Conservation (phyloP, 2,888 invertebrate genomes). For the Aelia acuminata region DNA sequence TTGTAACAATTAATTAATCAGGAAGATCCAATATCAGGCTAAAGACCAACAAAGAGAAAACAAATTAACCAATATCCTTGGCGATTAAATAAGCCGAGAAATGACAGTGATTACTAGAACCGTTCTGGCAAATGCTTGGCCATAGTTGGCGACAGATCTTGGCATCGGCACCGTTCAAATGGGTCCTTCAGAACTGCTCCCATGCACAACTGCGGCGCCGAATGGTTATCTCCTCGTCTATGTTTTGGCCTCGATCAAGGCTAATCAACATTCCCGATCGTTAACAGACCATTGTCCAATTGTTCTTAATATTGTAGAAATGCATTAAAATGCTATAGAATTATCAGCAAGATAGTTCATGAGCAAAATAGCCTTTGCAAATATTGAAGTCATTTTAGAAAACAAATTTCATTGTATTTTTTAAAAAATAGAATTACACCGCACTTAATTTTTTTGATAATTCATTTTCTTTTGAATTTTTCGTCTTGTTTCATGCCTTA, state of each 20-base stretch:
- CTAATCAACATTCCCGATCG: background rate
- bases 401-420: too few species aligned
- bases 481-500: too few species aligned
- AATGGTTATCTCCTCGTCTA: background rate
- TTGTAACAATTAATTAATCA: too few species aligned
- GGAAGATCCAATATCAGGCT: background rate
- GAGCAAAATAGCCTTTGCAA: too few species aligned
- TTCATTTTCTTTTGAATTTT: too few species aligned
- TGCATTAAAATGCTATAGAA: background rate
- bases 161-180: background rate
- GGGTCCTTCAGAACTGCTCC: background rate
- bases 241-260: background rate
- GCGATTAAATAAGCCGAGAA: background rate
- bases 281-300: background rate
- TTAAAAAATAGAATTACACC: too few species aligned
- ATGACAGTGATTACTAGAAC: slow-evolving; percentile 1
- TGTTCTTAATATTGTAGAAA: background rate
- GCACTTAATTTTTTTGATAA: too few species aligned
- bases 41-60: background rate
- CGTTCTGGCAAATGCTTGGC: slow-evolving; percentile 26
- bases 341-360: background rate
- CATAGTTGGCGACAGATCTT: slow-evolving; percentile 17
- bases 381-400: too few species aligned
- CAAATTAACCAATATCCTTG: background rate
- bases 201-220: background rate